Evolutionary conservation across 2,113 vertebrate species (phyloP).

Genomic region (Scomber scombrus): DNA sequence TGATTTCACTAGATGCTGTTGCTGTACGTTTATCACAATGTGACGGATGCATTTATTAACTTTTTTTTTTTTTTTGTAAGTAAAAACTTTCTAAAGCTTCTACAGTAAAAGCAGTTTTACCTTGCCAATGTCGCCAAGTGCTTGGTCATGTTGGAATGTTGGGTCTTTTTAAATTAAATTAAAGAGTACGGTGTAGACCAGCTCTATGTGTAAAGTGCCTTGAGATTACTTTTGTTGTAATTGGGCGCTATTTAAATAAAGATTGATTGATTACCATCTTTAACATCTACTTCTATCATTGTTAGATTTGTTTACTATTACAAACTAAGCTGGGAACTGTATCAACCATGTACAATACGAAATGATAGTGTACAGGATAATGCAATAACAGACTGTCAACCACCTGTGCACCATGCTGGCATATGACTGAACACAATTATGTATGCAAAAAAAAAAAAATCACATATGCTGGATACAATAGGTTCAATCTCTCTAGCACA

Average conservation of each 20-base stretch:
- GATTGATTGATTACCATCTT: not conserved
- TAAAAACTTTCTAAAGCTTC: not conserved
- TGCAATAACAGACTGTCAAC: not conserved
- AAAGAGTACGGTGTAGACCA: too few relatives aligned
- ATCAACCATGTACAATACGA: not conserved
- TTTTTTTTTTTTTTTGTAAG: not conserved
- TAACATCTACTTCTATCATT: not conserved
- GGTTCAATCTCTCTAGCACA: not conserved
- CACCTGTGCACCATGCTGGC: not conserved
- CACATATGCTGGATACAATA: too few relatives aligned
- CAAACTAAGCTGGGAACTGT: not conserved
- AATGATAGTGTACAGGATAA: not conserved
- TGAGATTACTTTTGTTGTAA: too few relatives aligned
- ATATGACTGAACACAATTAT: not conserved
- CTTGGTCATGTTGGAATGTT: too few relatives aligned
- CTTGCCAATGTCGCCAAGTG: too few relatives aligned
- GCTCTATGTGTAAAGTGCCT: too few relatives aligned
- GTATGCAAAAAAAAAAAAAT: not conserved
- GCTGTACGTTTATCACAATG: not conserved
- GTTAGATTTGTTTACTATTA: not conserved
- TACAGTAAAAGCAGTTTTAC: too few relatives aligned
- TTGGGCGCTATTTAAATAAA: too few relatives aligned
- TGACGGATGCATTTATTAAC: not conserved
- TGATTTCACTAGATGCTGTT: not conserved
- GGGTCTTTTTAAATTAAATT: too few relatives aligned